Evolutionary conservation across 2,888 invertebrate species (phyloP), one percentile per base, ranked within the genome.

Genomic region (Apamea crenata): DNA sequence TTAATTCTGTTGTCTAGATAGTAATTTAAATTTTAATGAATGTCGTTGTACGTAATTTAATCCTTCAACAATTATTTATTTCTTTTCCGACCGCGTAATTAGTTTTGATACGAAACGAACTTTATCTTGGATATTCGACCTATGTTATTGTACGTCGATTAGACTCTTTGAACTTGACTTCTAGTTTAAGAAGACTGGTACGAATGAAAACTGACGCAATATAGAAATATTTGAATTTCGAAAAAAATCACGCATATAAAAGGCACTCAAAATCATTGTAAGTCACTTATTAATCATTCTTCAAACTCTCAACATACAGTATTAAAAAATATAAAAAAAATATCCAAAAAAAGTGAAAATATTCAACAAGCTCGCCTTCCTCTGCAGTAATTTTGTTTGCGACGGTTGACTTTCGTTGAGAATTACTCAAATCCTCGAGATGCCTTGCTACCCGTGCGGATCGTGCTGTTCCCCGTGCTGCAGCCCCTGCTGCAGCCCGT

Each of bases 221-320:
- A 59, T 53, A 47, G 4, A 74, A 80, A 56, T 36, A 7, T 81
- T 85, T 84, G 44, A 78, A 73, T 84, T 80, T 67, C 70, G 81
- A 85, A 77, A 77, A 71, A 76, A 59, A 36, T 21, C 21, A 36
- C 36, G 70, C 18, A 12, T 76, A 61, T 61, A 29, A 21, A 77
- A 47, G 16, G 1, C 10, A 1, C 12, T 0, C 2, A 36, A 67
- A 74, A 18, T 32, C 1, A 1, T 21, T 10, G 0, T 5, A 18
- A 18, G 66, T 80, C 93, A 94, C 83, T 91, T 86, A 90, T 82
- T 85, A 91, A 84, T 81, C 91, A 91, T 91, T 90, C 86, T 89
- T 91, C 94, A 94, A 93, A 90, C 90, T 87, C 80, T 86, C 94
- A 94, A 93, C 91, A 93, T 79, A 76, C 91, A 82, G 83, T 82